Conservation (phyloP, 2,113 vertebrate species). For the Eudyptes chrysolophus region DNA sequence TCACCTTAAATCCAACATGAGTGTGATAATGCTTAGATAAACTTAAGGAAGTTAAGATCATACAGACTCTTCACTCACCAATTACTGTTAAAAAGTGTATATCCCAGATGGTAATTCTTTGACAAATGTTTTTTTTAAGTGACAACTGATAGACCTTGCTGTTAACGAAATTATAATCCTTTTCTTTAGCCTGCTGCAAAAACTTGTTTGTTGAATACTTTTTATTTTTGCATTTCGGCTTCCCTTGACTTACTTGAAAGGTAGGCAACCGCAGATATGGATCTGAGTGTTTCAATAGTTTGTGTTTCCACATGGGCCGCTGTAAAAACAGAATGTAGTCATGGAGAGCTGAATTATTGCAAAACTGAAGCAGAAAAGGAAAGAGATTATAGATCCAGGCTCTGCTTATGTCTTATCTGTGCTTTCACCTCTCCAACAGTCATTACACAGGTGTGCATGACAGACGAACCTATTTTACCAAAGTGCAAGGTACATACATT, state of each 20-base stretch:
- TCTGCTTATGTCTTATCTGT: not conserved
- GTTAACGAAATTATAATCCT: not conserved
- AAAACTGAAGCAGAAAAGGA: not conserved
- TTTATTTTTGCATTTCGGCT: not conserved
- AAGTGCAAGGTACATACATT: not conserved
- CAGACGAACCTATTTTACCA: not conserved
- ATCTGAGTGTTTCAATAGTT: not conserved
- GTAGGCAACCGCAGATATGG: not conserved
- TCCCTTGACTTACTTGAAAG: not conserved
- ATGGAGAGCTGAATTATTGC: not conserved
- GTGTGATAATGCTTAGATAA: not conserved
- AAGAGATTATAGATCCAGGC: not conserved
- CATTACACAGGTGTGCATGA: not conserved
- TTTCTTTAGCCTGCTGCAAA: not conserved
- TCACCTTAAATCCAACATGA: not conserved
- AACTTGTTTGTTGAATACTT: not conserved
- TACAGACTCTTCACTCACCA: not conserved
- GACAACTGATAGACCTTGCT: conserved; percentile 23
- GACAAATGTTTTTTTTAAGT: conserved; percentile 11
- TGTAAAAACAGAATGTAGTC: not conserved
- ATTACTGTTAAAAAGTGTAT: not conserved
- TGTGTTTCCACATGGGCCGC: not conserved
- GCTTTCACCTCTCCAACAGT: not conserved
- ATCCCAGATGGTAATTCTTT: conserved; percentile 13
- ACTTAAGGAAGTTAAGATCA: not conserved